phyloP scores from a whole-genome alignment of 30 jellyfish, hydroid and myxozoan genomes.

The Hydractinia echinata region DNA sequence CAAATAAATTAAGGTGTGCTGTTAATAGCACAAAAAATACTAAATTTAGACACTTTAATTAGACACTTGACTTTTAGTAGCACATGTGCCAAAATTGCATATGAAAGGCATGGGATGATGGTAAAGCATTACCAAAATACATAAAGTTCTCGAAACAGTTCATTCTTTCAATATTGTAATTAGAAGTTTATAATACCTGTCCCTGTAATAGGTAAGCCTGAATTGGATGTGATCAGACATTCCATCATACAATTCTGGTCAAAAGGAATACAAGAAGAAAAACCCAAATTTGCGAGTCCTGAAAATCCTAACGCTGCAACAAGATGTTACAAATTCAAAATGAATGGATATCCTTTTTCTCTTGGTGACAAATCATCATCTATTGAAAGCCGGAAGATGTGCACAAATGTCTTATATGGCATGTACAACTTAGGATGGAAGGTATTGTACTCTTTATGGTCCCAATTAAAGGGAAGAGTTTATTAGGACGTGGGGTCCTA shows the following conservation, averaged over 20 bases:
- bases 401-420: background rate
- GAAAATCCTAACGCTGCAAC: background rate
- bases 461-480: no score
- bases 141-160: no score
- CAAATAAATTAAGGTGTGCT: no score
- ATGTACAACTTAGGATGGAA: constrained; percentile 16
- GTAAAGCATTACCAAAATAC: no score
- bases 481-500: no score
- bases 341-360: constrained; percentile 6
- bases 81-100: no score
- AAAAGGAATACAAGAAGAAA: constrained; percentile 2
- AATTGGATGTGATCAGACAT: background rate
- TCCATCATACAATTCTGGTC: background rate
- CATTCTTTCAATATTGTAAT: no score
- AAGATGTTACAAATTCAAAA: background rate
- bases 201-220: background rate
- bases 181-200: no score
- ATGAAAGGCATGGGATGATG: no score
- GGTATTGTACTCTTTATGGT: background rate
- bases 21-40: no score
- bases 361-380: background rate
- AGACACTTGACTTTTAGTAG: no score
- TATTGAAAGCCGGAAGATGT: background rate
- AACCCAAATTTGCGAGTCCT: background rate
- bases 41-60: no score